Base-by-base conservation (phyloP, 2,113 vertebrate species). In the Hippopotamus amphibius region DNA sequence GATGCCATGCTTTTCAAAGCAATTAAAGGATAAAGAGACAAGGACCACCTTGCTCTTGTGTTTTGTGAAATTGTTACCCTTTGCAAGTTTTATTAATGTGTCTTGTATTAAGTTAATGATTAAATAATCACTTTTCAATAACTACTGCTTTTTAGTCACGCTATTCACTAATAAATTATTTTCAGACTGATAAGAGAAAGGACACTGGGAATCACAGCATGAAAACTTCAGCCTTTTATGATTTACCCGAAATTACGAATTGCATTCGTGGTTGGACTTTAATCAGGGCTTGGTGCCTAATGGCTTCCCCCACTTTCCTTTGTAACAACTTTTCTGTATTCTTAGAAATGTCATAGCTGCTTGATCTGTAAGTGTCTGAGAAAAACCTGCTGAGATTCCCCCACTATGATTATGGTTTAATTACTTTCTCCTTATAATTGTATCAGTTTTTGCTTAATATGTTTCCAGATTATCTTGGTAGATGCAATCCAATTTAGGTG, bases 151-250 rank as follows among this genome's bases (percentile, higher is more conserved):
- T 86, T 46, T 57, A 72, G 59, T 82, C 9, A 72, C 19, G 41
- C 33, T 85, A 17, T 63, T 91, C n/a, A 50, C 3, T 41, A 19
- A 57, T 63, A 79, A 95, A 86, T 92, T 41, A 92, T 94, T 95
- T 59, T 85, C 76, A 68, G 65, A 30, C 50, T 74, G 88, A 88
- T 89, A 95, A 96, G 69, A 61, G n/a, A 66, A 94, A 94, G 79
- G 17, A 55, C 10, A 14, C 30, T 83, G 65, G 61, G 46, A 65
- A 50, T 74, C 30, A 77, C 11, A 15, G 28, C 17, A 1, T 41
- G 24, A 71, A 77, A 83, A 33, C 1, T 22, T 74, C 10, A 7
- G 5, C 41, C 33, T 81, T 94, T 77, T 65, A 61, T 68, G 80
- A 76, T 71, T 82, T 46, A 65, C 82, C 46, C 72, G 63, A 37